Percentiles rank a stretch among this genome's conserved stretches.
phyloP scores from a whole-genome alignment of 2,888 invertebrate species.

The Oscheius myriophilus region DNA sequence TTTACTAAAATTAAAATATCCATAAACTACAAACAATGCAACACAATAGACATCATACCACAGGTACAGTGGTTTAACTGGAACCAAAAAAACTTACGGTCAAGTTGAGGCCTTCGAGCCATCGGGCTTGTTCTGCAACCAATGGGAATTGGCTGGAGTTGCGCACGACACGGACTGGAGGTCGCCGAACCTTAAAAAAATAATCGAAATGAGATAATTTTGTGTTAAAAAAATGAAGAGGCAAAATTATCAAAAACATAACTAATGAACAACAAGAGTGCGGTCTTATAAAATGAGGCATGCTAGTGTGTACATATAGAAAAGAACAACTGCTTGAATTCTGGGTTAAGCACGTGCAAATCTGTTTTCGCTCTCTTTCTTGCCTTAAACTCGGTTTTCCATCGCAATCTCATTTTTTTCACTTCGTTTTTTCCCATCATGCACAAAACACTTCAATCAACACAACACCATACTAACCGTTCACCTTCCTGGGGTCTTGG shows the following conservation, averaged over 20 bases:
- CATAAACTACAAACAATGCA: too few relatives aligned
- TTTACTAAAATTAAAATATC: too few relatives aligned
- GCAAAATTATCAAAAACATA: neutral
- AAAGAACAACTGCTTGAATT: too few relatives aligned
- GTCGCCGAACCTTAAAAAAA: conserved; percentile 20
- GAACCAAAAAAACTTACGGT: conserved; percentile 15
- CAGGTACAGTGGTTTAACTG: too few relatives aligned
- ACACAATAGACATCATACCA: too few relatives aligned
- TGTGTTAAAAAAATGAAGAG: neutral
- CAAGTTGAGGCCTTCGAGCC: conserved; percentile 10
- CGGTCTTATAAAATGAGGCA: neutral
- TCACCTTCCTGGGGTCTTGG: conserved; percentile 27
- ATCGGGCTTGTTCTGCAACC: conserved; percentile 31
- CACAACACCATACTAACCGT: conserved; percentile 20
- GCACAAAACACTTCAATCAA: conserved; percentile 10
- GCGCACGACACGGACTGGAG: conserved; percentile 14
- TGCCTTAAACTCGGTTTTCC: too few relatives aligned
- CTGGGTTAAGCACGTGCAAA: too few relatives aligned
- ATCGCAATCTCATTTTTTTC: too few relatives aligned
- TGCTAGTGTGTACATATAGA: neutral
- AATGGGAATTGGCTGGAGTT: conserved; percentile 17
- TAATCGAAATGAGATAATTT: too few relatives aligned
- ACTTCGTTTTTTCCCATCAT: neutral
- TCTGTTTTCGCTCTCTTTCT: too few relatives aligned
- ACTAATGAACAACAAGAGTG: neutral